phyloP scores from a whole-genome alignment of 2,113 vertebrate genomes.

The Chamaea fasciata region DNA sequence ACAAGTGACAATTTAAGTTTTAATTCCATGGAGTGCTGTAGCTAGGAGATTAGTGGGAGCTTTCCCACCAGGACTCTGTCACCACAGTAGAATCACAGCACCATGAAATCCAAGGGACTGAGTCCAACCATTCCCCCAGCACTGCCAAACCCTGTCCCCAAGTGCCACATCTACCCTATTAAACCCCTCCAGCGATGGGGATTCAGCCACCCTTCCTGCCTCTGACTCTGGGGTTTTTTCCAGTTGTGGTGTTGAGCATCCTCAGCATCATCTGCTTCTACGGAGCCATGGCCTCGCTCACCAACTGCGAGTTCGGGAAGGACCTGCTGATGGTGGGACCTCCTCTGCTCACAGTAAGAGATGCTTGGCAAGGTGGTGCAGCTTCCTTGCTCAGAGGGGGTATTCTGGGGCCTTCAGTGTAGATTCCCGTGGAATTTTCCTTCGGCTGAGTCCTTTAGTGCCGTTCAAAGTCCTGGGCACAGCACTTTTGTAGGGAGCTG shows the following conservation, averaged over 20 bases:
- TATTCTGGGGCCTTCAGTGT: not conserved
- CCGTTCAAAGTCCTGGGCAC: fast-evolving
- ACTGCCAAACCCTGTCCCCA: not conserved
- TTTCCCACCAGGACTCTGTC: not conserved
- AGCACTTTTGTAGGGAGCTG: not conserved
- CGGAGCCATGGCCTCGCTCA: conserved; percentile 76
- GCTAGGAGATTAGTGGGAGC: not conserved
- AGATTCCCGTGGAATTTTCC: not conserved
- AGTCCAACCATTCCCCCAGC: not conserved
- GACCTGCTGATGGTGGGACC: conserved; percentile 77
- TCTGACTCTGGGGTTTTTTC: not conserved
- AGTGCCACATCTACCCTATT: not conserved
- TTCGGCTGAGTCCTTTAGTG: not conserved
- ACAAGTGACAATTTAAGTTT: not conserved
- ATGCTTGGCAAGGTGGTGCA: not conserved
- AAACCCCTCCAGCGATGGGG: not conserved
- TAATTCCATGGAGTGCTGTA: not conserved
- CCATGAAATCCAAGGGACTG: fast-evolving
- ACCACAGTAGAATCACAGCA: not conserved
- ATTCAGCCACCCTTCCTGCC: not conserved
- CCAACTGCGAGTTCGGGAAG: conserved; percentile 76
- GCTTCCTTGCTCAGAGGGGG: not conserved
- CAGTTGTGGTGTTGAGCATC: conserved; percentile 77
- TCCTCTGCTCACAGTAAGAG: conserved; percentile 73
- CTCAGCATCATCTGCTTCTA: conserved; percentile 78